A percentile compares a stretch with the other conserved stretches of the same genome.
phyloP scores from a whole-genome alignment of 2,797 vertebrate species.

The Hoplostethus atlanticus region DNA sequence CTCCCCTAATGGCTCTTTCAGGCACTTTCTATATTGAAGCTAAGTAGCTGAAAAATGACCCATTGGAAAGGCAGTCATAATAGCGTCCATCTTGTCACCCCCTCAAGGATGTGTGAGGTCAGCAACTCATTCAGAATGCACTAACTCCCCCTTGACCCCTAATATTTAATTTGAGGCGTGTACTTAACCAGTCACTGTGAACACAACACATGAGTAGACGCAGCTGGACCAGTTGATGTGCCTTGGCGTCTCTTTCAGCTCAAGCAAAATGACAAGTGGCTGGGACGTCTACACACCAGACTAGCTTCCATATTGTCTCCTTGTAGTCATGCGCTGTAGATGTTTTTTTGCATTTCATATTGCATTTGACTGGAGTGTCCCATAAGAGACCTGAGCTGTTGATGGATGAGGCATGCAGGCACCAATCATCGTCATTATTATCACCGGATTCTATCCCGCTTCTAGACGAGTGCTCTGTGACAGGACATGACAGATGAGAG shows the following conservation, averaged over 20 bases:
- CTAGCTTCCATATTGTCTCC: slow-evolving; percentile 29
- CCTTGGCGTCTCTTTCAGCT: slow-evolving; percentile 27
- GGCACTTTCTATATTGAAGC: slow-evolving; percentile 66
- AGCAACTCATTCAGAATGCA: slow-evolving; percentile 56
- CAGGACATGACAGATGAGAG: slow-evolving; percentile 48
- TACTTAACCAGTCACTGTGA: slow-evolving; percentile 60
- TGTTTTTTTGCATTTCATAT: not conserved
- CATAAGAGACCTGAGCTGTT: not conserved
- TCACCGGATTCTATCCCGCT: slow-evolving; percentile 36
- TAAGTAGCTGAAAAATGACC: slow-evolving; percentile 78
- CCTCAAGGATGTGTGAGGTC: slow-evolving; percentile 38
- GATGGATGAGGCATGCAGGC: slow-evolving; percentile 10
- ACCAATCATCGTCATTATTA: slow-evolving; percentile 35
- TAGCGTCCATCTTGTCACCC: slow-evolving; percentile 61
- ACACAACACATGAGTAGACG: slow-evolving; percentile 61
- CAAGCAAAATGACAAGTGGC: slow-evolving; percentile 21
- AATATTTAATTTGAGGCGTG: slow-evolving; percentile 62
- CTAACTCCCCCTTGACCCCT: slow-evolving; percentile 50
- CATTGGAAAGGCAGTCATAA: slow-evolving; percentile 67
- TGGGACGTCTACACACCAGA: slow-evolving; percentile 16
- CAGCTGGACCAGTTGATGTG: slow-evolving; percentile 44
- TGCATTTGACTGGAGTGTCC: not conserved
- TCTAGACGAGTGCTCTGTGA: slow-evolving; percentile 28
- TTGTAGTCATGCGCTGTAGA: slow-evolving; percentile 7
- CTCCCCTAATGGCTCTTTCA: slow-evolving; percentile 73